A percentile compares a stretch with the other conserved stretches of the same genome.
phyloP scores from a whole-genome alignment of 1,140 invertebrate genomes.

The Lysiphlebus fabarum region DNA sequence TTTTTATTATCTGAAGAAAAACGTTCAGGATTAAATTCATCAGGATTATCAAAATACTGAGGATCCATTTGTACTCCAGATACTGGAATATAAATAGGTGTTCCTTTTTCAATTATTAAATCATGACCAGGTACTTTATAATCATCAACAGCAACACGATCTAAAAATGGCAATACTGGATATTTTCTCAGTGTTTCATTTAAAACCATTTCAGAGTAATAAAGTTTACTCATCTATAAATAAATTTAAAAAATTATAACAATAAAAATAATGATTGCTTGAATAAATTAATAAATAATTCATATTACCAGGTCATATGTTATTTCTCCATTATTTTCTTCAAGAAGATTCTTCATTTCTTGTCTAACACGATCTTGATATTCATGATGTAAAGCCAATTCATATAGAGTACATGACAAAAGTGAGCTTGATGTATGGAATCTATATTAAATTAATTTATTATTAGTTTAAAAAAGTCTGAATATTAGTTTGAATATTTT shows the following conservation, averaged over 20 bases:
- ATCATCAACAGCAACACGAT: conserved; percentile 47
- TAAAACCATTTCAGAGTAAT: conserved; percentile 34
- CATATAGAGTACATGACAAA: conserved; percentile 57
- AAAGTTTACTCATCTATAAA: too few species aligned
- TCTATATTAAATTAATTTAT: too few species aligned
- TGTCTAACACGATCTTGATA: conserved; percentile 56
- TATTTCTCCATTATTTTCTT: conserved; percentile 45
- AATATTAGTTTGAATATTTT: too few species aligned
- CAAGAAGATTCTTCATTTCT: conserved; percentile 55
- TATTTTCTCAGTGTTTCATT: conserved; percentile 54
- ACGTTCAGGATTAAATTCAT: conserved; percentile 64
- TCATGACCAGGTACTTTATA: conserved; percentile 48
- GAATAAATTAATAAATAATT: too few species aligned
- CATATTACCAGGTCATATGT: conserved; percentile 57
- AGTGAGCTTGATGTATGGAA: conserved; percentile 55
- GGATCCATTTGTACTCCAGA: conserved; percentile 47
- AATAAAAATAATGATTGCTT: too few species aligned
- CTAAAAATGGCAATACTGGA: conserved; percentile 59
- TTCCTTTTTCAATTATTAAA: conserved; percentile 45
- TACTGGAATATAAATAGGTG: conserved; percentile 33
- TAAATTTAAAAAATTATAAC: too few species aligned
- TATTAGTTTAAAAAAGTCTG: too few species aligned
- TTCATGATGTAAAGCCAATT: conserved; percentile 59
- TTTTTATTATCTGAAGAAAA: conserved; percentile 59
- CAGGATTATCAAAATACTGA: conserved; percentile 48